Percentiles rank a stretch among this genome's conserved stretches.
These are phyloP conservation scores for Onychomys torridus DNA, from an alignment of 2,797 vertebrate species.

Conservation along the genomic window DNA sequence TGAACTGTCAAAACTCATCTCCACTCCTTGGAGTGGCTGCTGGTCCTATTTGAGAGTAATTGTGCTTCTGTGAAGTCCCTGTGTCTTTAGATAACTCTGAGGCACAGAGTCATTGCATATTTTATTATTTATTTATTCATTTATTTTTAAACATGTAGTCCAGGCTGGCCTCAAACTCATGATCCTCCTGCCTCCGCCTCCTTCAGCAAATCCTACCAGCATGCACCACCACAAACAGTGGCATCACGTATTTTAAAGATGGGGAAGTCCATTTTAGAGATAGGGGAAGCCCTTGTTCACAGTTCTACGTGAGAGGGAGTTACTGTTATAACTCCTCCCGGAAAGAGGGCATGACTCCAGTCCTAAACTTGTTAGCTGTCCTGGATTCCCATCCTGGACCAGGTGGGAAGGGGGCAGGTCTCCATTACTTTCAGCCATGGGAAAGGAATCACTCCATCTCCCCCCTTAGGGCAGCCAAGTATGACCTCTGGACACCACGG, in stretches of 20 bases:
- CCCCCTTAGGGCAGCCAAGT: not conserved
- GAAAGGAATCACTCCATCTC: not conserved
- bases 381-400: not conserved
- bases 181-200: not conserved
- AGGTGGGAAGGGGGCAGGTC: not conserved
- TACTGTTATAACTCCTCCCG: conserved; percentile 65
- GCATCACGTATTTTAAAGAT: conserved; percentile 70
- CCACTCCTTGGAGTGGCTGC: not conserved
- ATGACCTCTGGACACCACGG: not conserved
- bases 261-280: conserved; percentile 9
- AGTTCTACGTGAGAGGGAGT: conserved; percentile 76
- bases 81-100: not conserved
- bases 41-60: conserved; percentile 8
- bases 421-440: too few species aligned
- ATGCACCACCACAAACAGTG: not conserved
- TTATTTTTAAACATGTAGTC: not conserved
- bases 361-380: not conserved
- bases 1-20: not conserved
- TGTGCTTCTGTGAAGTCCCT: not conserved
- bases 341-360: not conserved
- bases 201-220: not conserved
- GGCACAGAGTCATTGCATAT: conserved; percentile 45
- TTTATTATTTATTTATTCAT: conserved; percentile 37
- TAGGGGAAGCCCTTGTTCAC: conserved; percentile 1
- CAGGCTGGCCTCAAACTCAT: not conserved